Evolutionary conservation across 2,888 invertebrate species (phyloP).

Genomic region (Caenorhabditis sulstoni): DNA sequence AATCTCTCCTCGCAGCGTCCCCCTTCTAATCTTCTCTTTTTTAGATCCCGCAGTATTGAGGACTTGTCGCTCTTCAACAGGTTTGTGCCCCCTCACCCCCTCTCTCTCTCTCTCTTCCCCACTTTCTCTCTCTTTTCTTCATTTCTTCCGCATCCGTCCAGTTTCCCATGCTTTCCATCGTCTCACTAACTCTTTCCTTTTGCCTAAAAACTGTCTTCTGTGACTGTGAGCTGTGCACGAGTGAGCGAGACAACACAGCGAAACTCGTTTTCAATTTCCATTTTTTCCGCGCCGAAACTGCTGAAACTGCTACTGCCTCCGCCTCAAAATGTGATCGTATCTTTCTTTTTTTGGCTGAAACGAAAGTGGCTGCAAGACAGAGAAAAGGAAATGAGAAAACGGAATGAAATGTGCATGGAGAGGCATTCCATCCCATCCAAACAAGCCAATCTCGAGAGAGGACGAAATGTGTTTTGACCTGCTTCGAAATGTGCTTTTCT

Average conservation of each 20-base stretch:
- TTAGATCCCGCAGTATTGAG: slow-evolving; percentile 80
- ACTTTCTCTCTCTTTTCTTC: slow-evolving; percentile 36
- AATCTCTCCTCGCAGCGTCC: no score
- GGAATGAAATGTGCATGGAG: background rate
- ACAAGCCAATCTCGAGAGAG: background rate
- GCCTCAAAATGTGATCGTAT: no score
- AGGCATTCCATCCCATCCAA: slow-evolving; percentile 2
- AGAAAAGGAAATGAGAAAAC: slow-evolving; percentile 17
- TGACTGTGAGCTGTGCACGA: slow-evolving; percentile 29
- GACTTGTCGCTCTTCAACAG: slow-evolving; percentile 81
- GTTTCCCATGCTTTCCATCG: slow-evolving; percentile 24
- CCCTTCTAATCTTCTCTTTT: slow-evolving; percentile 59
- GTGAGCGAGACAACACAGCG: background rate
- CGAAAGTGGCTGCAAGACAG: slow-evolving; percentile 15
- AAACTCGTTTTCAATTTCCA: slow-evolving; percentile 12
- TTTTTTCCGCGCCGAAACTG: slow-evolving; percentile 12
- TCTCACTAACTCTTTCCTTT: slow-evolving; percentile 48
- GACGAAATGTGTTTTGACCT: slow-evolving; percentile 37
- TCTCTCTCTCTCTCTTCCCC: no score
- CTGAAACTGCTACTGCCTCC: no score
- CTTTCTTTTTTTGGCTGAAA: slow-evolving; percentile 1
- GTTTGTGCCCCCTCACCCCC: slow-evolving; percentile 73
- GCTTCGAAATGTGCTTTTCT: slow-evolving; percentile 40
- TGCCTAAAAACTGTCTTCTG: slow-evolving; percentile 16
- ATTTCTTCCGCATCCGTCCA: slow-evolving; percentile 34